A percentile compares a stretch with the other conserved stretches of the same genome.
phyloP scores from a whole-genome alignment of 2,797 vertebrate species.

The Pyrocephalus nanus region DNA sequence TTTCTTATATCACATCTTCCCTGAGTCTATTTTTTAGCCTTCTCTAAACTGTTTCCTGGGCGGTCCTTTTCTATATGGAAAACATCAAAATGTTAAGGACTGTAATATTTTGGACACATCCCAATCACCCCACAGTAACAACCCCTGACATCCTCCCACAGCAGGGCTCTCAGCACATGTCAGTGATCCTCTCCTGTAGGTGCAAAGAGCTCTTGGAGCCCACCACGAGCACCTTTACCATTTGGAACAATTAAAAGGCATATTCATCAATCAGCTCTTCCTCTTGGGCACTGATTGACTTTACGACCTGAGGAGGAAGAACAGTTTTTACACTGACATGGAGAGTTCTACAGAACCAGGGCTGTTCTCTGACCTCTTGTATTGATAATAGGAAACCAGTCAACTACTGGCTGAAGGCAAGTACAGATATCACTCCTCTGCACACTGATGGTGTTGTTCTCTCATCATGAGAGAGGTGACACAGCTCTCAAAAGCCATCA shows the following conservation, averaged over 20 bases:
- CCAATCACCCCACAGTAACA: neutral
- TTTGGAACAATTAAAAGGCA: neutral
- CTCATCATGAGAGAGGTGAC: neutral
- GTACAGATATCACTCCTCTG: neutral
- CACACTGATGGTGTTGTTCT: neutral
- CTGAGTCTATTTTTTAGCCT: neutral
- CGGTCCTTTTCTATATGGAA: neutral
- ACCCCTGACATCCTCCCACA: neutral
- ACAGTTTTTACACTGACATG: neutral
- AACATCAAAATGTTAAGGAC: neutral
- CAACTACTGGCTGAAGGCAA: neutral
- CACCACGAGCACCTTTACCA: neutral
- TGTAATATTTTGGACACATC: neutral
- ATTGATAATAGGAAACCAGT: neutral
- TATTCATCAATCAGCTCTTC: neutral
- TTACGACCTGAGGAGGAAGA: neutral
- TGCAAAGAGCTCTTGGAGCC: neutral
- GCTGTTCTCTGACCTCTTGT: neutral
- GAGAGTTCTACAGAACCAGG: neutral
- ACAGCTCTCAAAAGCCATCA: neutral
- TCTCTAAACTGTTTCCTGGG: neutral
- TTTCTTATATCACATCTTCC: neutral
- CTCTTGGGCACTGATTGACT: neutral
- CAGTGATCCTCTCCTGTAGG: too few species aligned
- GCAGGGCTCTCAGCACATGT: neutral